Conservation (phyloP, 2,113 vertebrate species). For the Nycticryphes semicollaris region DNA sequence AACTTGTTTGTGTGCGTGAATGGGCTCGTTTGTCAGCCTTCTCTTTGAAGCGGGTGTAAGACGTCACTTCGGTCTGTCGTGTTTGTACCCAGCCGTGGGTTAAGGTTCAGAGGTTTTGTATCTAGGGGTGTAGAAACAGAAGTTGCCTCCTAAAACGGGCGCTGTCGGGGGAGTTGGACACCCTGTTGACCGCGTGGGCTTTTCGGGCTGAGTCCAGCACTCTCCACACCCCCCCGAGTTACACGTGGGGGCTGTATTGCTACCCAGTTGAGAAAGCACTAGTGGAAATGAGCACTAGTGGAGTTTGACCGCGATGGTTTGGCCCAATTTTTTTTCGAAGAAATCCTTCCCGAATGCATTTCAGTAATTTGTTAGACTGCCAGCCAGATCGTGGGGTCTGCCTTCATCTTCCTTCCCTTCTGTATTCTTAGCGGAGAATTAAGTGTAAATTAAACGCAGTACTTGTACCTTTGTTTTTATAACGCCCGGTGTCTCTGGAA, state of each 20-base stretch:
- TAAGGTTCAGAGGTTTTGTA: neutral
- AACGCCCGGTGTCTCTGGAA: neutral
- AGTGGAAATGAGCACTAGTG: too few relatives aligned
- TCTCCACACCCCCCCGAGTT: neutral
- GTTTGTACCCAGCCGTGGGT: neutral
- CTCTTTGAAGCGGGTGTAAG: neutral
- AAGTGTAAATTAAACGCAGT: neutral
- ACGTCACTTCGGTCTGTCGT: neutral
- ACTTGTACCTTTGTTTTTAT: neutral
- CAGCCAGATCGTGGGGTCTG: neutral
- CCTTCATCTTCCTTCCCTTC: neutral
- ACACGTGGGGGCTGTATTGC: rapidly evolving
- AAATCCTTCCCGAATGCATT: neutral
- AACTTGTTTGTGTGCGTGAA: neutral
- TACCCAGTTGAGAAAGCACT: neutral
- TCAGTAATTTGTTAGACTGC: neutral
- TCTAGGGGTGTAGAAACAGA: neutral
- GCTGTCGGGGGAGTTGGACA: neutral
- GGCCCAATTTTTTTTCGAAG: neutral
- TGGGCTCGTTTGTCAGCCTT: neutral
- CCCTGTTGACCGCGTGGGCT: neutral
- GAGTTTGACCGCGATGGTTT: neutral
- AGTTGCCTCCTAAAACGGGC: neutral
- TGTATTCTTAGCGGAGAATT: neutral
- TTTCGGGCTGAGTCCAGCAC: neutral